These are phyloP conservation scores for Tetranychus piercei DNA, from an alignment of 2,888 invertebrate species.

Conservation along the genomic window DNA sequence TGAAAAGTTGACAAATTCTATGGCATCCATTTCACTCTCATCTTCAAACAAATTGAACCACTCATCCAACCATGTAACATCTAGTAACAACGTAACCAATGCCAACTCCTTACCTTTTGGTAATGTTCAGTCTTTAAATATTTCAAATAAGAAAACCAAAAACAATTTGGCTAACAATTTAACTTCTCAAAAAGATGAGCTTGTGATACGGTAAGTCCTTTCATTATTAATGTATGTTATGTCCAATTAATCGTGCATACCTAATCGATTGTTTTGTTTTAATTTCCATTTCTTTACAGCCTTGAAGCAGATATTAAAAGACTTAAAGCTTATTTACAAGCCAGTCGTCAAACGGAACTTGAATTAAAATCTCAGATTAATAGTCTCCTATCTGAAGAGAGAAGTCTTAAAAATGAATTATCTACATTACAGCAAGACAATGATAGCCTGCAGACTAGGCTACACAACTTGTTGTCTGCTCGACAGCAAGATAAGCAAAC, in stretches of 20 bases:
- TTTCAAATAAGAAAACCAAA: constrained; percentile 26
- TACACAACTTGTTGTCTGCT: constrained; percentile 52
- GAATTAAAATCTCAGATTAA: constrained; percentile 51
- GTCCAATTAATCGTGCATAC: background rate
- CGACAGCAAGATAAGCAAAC: constrained; percentile 60
- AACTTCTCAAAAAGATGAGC: constrained; percentile 31
- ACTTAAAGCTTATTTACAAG: constrained; percentile 51
- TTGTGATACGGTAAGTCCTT: constrained; percentile 39
- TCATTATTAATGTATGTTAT: background rate
- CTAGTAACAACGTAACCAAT: background rate
- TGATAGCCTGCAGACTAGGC: constrained; percentile 63
- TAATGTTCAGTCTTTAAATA: background rate
- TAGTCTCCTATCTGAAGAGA: constrained; percentile 46
- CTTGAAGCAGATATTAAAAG: constrained; percentile 47
- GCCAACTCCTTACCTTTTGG: constrained; percentile 6
- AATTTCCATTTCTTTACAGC: background rate
- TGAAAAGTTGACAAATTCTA: constrained; percentile 1
- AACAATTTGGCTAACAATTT: constrained; percentile 32
- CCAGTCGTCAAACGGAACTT: constrained; percentile 49
- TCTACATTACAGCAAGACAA: constrained; percentile 62
- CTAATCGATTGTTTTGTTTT: background rate
- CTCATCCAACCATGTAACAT: constrained; percentile 1
- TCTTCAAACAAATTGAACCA: constrained; percentile 9
- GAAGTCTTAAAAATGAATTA: constrained; percentile 49
- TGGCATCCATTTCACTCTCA: constrained; percentile 5